These are phyloP conservation scores for Brachionus asplanchnoidis DNA, from an alignment of 1,140 invertebrate genomes.

Conservation along the genomic window DNA sequence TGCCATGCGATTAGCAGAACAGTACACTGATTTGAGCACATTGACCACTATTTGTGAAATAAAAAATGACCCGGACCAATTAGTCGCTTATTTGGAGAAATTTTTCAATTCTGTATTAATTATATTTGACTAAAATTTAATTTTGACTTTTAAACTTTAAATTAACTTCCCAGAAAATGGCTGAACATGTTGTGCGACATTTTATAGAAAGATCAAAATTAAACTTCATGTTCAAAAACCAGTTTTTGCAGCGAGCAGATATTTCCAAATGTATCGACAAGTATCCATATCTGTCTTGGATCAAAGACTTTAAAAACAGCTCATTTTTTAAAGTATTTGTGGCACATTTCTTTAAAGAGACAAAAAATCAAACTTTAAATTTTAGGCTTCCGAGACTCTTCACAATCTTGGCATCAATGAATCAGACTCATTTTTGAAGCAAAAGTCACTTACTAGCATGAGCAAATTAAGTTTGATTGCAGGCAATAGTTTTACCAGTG, in stretches of 20 bases:
- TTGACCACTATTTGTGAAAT: slow-evolving; percentile 31
- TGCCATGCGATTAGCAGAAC: neutral
- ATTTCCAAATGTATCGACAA: slow-evolving; percentile 15
- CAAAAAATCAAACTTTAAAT: no score
- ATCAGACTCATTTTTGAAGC: slow-evolving; percentile 32
- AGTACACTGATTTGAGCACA: slow-evolving; percentile 22
- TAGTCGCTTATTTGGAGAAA: slow-evolving; percentile 7
- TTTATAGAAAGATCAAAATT: slow-evolving; percentile 6
- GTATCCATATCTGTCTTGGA: slow-evolving; percentile 10
- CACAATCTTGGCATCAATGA: slow-evolving; percentile 19
- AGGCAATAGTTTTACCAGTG: neutral
- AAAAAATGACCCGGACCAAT: neutral
- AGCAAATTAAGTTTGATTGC: slow-evolving; percentile 27
- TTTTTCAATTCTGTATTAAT: neutral
- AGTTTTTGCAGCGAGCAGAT: neutral
- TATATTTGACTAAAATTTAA: no score
- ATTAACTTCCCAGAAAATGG: neutral
- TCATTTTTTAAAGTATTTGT: neutral
- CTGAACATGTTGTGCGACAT: slow-evolving; percentile 4
- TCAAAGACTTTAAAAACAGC: slow-evolving; percentile 35
- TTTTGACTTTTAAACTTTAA: neutral
- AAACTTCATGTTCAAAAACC: slow-evolving; percentile 5
- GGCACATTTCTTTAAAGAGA: no score
- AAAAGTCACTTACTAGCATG: slow-evolving; percentile 6
- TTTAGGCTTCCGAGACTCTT: neutral